Base-by-base conservation (phyloP, 2,113 vertebrate species). In the Mola mola region DNA sequence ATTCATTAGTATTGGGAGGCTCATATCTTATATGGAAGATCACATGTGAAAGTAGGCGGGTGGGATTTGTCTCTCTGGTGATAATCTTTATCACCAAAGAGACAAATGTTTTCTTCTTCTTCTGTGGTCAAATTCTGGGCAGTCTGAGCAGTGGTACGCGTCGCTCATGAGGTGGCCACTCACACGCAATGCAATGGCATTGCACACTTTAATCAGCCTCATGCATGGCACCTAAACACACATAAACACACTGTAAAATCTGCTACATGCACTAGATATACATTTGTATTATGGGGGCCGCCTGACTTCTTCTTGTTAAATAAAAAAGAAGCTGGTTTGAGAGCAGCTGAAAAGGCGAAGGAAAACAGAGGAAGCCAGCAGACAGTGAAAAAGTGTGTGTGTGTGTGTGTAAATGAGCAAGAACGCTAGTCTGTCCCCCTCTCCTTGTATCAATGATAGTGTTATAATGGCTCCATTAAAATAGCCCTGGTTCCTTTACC, bases 381-480 rank as follows among this genome's bases (percentile, higher is more conserved):
- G 43, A 61, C 59, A 53, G 40, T 37, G 59, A 68, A 69, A 58
- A 71, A 47, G 51, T 37, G 31, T 49, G 60, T 57, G 31, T 49
- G 60, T 57, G 73, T 60, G 64, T 84, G 56, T 65, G 56, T 42
- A 70, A 37, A 40, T 37, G 59, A 63, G 48, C 29, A 4, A 20
- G 16, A 24, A 31, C 61, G 43, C 1, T 11, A 59, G 65, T 62
- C 42, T 33, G 48, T 64, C 61, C 52, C 46, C 52, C 72, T 81
- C 70, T 65, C 61, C 52, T 76, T 85, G 81, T 87, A 87, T 86
- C 89, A 86, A 88, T 89, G 83, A 88, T 89, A 79, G 83, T 71
- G 80, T 82, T 85, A 83, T 90, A 89, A 88, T 89, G 72, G 87
- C 69, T 73, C 84, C 83, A 88, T 90, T 90, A 89, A 86, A 89